Evolutionary conservation across 1,140 invertebrate genomes (phyloP).

Genomic region (Drosophila pruinosa): DNA sequence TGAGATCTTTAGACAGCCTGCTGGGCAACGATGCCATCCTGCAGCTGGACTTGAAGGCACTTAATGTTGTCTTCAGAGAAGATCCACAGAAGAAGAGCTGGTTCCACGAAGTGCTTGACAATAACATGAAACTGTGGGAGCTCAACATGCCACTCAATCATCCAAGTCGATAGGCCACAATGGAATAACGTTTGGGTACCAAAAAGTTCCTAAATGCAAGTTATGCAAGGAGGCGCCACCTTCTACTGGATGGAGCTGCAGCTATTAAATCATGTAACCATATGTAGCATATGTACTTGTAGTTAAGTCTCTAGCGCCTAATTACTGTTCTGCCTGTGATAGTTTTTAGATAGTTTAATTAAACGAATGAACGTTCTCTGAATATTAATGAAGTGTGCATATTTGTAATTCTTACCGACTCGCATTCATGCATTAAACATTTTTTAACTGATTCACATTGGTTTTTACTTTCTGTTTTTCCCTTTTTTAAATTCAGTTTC

Average conservation of each 20-base stretch:
- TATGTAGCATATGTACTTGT: constrained; percentile 37
- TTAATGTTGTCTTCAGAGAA: constrained; percentile 90
- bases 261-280: constrained; percentile 41
- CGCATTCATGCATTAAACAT: constrained; percentile 16
- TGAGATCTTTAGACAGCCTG: constrained; percentile 88
- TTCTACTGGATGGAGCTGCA: constrained; percentile 16
- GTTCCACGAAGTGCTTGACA: constrained; percentile 94
- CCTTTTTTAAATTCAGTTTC: not conserved
- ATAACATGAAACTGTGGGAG: constrained; percentile 94
- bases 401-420: constrained; percentile 5
- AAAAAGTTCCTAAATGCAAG: constrained; percentile 37
- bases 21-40: constrained; percentile 92
- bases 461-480: not conserved
- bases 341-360: constrained; percentile 77
- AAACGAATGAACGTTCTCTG: constrained; percentile 18
- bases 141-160: constrained; percentile 87
- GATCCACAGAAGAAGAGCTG: constrained; percentile 88
- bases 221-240: not conserved
- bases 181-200: not conserved
- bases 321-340: constrained; percentile 79
- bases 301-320: constrained; percentile 64
- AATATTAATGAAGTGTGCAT: constrained; percentile 9
- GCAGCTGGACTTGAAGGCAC: constrained; percentile 90
- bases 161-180: constrained; percentile 33
- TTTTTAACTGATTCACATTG: not conserved